phyloP scores from a whole-genome alignment of 2,113 vertebrate genomes.

The Electrona antarctica region DNA sequence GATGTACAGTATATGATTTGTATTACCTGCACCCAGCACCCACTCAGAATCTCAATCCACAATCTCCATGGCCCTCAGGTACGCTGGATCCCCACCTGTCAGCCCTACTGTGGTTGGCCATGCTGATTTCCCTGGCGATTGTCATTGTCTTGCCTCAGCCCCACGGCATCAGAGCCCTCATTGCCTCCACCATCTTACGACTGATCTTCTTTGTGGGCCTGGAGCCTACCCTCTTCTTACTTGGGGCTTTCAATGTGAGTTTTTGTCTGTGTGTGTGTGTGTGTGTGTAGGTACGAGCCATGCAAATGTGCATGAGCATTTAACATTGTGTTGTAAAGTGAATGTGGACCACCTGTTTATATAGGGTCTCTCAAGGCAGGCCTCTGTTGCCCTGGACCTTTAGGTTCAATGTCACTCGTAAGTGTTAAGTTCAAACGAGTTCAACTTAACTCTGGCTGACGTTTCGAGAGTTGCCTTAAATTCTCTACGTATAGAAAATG shows the following conservation, averaged over 20 bases:
- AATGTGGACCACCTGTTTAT: not conserved
- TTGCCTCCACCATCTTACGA: slow-evolving; percentile 93
- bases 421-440: not conserved
- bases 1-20: not conserved
- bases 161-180: slow-evolving; percentile 93
- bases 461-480: too few relatives aligned
- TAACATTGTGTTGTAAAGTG: too few relatives aligned
- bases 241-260: slow-evolving; percentile 96
- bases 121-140: slow-evolving; percentile 94
- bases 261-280: not conserved
- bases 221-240: slow-evolving; percentile 92
- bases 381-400: not conserved
- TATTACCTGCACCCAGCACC: too few relatives aligned
- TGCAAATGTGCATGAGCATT: not conserved
- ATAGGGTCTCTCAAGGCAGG: not conserved
- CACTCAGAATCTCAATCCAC: too few relatives aligned
- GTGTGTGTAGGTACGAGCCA: slow-evolving; percentile 45
- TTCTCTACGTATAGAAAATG: too few relatives aligned
- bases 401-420: not conserved
- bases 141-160: slow-evolving; percentile 94
- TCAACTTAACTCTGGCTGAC: too few relatives aligned
- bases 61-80: slow-evolving; percentile 73
- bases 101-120: slow-evolving; percentile 92
- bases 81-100: slow-evolving; percentile 93
- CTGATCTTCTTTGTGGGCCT: slow-evolving; percentile 96